Percentiles rank a stretch among this genome's conserved stretches.
Evolutionary conservation across 2,113 vertebrate species (phyloP).

Genomic region (Porphyrio hochstetteri): DNA sequence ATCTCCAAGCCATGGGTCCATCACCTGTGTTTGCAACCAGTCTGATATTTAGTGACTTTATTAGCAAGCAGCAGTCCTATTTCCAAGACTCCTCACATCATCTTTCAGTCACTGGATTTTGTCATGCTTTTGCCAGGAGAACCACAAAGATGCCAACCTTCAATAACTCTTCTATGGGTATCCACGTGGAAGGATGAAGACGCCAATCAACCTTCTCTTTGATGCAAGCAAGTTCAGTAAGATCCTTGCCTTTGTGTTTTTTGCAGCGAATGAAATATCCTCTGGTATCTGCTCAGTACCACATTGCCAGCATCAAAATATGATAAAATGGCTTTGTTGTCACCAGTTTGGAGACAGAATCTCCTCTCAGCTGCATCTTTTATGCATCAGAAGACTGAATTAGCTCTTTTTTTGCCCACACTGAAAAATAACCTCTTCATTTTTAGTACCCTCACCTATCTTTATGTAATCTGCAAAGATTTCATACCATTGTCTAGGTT

Average conservation of each 20-base stretch:
- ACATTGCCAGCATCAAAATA: not conserved
- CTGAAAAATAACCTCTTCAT: not conserved
- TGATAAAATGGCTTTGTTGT: not conserved
- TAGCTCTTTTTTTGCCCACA: not conserved
- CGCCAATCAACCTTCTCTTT: not conserved
- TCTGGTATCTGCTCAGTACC: not conserved
- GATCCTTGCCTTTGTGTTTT: not conserved
- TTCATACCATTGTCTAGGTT: not conserved
- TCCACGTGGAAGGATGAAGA: not conserved
- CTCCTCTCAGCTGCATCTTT: not conserved
- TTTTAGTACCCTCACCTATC: not conserved
- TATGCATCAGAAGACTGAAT: not conserved
- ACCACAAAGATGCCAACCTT: not conserved
- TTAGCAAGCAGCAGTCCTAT: not conserved
- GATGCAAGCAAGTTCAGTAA: not conserved
- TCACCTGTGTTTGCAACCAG: not conserved
- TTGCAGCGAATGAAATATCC: not conserved
- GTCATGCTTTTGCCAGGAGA: not conserved
- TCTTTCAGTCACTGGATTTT: not conserved
- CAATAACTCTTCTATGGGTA: not conserved
- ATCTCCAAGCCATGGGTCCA: not conserved
- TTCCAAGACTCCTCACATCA: not conserved
- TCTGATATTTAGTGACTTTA: not conserved
- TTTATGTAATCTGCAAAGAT: not conserved
- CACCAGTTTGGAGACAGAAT: not conserved